Evolutionary conservation across 2,113 vertebrate species (phyloP).

Genomic region (Neolamprologus modestus): DNA sequence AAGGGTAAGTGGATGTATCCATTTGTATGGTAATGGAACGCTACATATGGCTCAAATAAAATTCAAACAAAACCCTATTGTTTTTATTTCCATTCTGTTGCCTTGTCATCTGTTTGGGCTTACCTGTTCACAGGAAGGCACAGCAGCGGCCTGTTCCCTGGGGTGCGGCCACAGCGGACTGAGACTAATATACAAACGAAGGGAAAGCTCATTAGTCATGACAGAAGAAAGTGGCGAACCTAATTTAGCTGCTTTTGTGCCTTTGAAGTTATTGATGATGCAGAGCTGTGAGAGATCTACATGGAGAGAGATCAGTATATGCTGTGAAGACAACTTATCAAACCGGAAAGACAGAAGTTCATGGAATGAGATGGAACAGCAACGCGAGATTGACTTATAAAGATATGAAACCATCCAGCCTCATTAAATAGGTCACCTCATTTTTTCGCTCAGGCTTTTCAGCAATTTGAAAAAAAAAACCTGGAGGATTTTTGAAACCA

Average conservation of each 20-base stretch:
- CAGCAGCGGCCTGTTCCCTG: slow-evolving; percentile 56
- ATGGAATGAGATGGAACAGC: neutral
- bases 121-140: slow-evolving; percentile 55
- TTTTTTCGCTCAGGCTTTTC: neutral
- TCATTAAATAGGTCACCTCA: neutral
- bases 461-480: neutral
- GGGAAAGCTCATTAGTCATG: slow-evolving; percentile 69
- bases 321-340: slow-evolving; percentile 6
- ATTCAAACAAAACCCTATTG: slow-evolving; percentile 36
- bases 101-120: slow-evolving; percentile 53
- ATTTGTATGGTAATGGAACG: neutral
- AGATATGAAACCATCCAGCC: neutral
- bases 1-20: neutral
- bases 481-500: neutral
- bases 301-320: neutral
- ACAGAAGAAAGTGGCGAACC: slow-evolving; percentile 60
- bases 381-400: neutral
- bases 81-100: slow-evolving; percentile 49
- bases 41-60: slow-evolving; percentile 9
- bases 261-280: slow-evolving; percentile 70
- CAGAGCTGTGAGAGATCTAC: slow-evolving; percentile 40
- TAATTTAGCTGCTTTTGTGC: slow-evolving; percentile 70
- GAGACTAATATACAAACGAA: slow-evolving; percentile 66
- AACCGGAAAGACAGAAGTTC: neutral
- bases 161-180: slow-evolving; percentile 58